Conservation (phyloP, 1,140 invertebrate species). For the Papilio dardanus region DNA sequence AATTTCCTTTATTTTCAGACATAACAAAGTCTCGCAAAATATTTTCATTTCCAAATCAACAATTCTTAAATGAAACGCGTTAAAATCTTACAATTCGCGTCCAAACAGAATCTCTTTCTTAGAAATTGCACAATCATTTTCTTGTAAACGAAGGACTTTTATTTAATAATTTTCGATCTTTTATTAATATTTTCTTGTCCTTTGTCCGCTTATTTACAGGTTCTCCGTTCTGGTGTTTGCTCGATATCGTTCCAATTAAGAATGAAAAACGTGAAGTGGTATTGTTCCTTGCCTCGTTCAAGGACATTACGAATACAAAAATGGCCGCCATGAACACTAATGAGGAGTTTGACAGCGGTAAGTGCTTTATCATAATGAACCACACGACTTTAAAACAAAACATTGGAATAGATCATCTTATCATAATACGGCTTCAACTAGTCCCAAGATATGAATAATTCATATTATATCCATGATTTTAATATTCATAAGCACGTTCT, state of each 20-base stretch:
- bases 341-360: constrained; percentile 92
- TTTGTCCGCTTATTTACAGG: constrained; percentile 83
- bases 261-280: constrained; percentile 99
- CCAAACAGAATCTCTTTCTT: background rate
- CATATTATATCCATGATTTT: constrained; percentile 41
- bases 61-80: background rate
- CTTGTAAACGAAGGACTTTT: background rate
- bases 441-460: constrained; percentile 17
- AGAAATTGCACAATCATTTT: background rate
- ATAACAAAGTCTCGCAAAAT: background rate
- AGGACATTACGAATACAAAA: constrained; percentile 97
- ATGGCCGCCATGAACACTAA: constrained; percentile 90
- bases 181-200: constrained; percentile 17
- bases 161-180: constrained; percentile 12
- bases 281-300: constrained; percentile 97
- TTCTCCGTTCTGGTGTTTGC: constrained; percentile 95
- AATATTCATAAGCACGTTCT: constrained; percentile 67
- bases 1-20: background rate
- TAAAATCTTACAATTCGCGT: background rate
- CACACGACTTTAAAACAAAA: constrained; percentile 44
- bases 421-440: background rate
- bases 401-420: constrained; percentile 3
- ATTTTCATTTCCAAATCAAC: background rate
- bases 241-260: constrained; percentile 99
- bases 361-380: constrained; percentile 72